Conservation (phyloP, 1,140 invertebrate species). For the Saccostrea echinata region DNA sequence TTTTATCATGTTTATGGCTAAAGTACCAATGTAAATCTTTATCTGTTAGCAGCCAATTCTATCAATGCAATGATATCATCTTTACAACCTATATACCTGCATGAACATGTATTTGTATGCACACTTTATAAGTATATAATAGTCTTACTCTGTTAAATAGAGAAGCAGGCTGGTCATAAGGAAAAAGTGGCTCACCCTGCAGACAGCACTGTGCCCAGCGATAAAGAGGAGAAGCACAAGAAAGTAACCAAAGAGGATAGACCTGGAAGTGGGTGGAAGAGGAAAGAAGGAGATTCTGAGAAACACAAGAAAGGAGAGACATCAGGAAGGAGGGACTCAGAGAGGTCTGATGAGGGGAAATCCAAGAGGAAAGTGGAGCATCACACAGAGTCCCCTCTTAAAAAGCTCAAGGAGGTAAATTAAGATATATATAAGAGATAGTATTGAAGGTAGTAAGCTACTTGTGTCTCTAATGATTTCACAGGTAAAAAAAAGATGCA, state of each 20-base stretch:
- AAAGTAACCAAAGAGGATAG: slow-evolving; percentile 38
- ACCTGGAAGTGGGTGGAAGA: slow-evolving; percentile 46
- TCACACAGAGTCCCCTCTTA: not conserved
- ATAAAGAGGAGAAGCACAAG: slow-evolving; percentile 43
- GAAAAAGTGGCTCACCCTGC: not conserved
- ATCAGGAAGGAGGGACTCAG: slow-evolving; percentile 37
- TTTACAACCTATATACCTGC: too few relatives aligned
- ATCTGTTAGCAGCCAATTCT: too few relatives aligned
- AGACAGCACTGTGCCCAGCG: slow-evolving; percentile 35
- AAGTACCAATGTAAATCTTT: too few relatives aligned
- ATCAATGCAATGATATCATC: too few relatives aligned
- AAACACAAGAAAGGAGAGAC: slow-evolving; percentile 53
- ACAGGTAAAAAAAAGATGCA: too few relatives aligned
- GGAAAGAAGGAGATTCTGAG: slow-evolving; percentile 44
- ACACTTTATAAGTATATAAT: not conserved
- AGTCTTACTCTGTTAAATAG: slow-evolving; percentile 7
- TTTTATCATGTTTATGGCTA: too few relatives aligned
- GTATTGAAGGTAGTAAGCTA: too few relatives aligned
- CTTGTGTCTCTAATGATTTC: too few relatives aligned
- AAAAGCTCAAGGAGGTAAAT: not conserved
- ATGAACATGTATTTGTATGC: too few relatives aligned
- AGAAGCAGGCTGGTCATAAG: slow-evolving; percentile 10
- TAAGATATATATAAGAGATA: not conserved
- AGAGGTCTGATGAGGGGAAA: slow-evolving; percentile 79
- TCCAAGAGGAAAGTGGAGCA: slow-evolving; percentile 80